Conservation (phyloP, 2,888 invertebrate genomes). For the Plagodis dolabraria region DNA sequence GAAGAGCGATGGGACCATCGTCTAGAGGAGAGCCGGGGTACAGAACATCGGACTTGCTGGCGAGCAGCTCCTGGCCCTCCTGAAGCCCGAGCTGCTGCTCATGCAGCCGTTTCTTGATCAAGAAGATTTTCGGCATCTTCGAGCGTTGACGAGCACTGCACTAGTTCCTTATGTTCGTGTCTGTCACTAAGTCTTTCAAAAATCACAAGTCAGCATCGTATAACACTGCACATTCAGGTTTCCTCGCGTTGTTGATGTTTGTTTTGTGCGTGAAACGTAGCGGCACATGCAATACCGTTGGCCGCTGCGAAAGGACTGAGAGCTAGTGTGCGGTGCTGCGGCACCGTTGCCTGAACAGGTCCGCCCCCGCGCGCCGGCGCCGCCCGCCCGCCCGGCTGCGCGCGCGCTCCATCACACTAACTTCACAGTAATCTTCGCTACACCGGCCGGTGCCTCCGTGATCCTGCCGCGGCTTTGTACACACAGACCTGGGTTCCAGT, state of each 20-base stretch:
- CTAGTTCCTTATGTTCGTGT: slow-evolving; percentile 72
- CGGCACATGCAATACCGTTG: slow-evolving; percentile 83
- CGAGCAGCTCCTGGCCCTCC: slow-evolving; percentile 91
- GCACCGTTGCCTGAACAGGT: slow-evolving; percentile 82
- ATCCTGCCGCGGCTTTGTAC: slow-evolving; percentile 30
- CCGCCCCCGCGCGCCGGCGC: slow-evolving; percentile 75
- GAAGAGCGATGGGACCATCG: slow-evolving; percentile 86
- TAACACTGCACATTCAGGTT: slow-evolving; percentile 77
- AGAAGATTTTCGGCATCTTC: slow-evolving; percentile 96
- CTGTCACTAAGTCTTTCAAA: slow-evolving; percentile 73
- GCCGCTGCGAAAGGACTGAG: slow-evolving; percentile 82
- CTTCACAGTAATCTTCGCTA: slow-evolving; percentile 20
- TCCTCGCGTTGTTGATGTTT: slow-evolving; percentile 77
- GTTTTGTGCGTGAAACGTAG: slow-evolving; percentile 73
- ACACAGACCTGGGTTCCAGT: slow-evolving; percentile 71
- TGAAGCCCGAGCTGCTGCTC: slow-evolving; percentile 94
- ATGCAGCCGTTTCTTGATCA: slow-evolving; percentile 95
- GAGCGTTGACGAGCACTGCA: slow-evolving; percentile 67
- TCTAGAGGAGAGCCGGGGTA: slow-evolving; percentile 85
- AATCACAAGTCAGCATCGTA: slow-evolving; percentile 78
- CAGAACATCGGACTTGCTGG: slow-evolving; percentile 86
- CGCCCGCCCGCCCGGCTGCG: slow-evolving; percentile 65
- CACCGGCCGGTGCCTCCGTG: slow-evolving; percentile 38
- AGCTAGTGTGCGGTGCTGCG: slow-evolving; percentile 76
- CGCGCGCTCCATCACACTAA: slow-evolving; percentile 55